These are phyloP conservation scores for Psilopogon haemacephalus DNA, from an alignment of 2,113 vertebrate species.

Conservation along the genomic window DNA sequence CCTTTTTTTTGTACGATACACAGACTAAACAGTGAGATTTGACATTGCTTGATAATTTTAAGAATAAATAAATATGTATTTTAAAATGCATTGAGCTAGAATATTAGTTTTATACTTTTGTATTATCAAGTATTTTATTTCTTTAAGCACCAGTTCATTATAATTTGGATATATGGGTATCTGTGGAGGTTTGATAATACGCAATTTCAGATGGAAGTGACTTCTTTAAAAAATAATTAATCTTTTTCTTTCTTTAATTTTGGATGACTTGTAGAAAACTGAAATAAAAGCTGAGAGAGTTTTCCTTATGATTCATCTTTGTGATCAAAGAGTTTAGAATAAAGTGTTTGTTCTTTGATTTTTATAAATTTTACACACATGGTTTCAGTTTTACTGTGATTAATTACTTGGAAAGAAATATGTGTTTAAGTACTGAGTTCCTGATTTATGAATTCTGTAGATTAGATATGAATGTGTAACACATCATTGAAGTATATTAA, in stretches of 20 bases:
- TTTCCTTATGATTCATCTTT: neutral
- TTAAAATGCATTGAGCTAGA: no score
- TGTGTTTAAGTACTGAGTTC: no score
- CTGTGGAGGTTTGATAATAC: neutral
- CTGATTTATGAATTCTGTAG: neutral
- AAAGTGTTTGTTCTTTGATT: neutral
- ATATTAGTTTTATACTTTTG: neutral
- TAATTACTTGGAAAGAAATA: neutral
- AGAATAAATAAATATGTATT: neutral
- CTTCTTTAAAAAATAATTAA: no score
- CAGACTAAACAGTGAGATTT: neutral
- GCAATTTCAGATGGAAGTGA: neutral
- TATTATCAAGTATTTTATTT: neutral
- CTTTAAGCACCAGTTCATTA: neutral
- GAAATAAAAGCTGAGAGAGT: neutral
- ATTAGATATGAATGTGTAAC: neutral
- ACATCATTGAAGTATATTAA: neutral
- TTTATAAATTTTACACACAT: neutral
- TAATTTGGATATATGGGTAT: neutral
- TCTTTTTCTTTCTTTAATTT: neutral
- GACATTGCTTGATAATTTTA: rapidly evolving
- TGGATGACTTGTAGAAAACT: neutral
- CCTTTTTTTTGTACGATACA: neutral
- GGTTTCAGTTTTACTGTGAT: neutral
- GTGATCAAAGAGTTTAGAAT: neutral